Base-by-base conservation (phyloP, 2,113 vertebrate genomes). In the Electrona antarctica region DNA sequence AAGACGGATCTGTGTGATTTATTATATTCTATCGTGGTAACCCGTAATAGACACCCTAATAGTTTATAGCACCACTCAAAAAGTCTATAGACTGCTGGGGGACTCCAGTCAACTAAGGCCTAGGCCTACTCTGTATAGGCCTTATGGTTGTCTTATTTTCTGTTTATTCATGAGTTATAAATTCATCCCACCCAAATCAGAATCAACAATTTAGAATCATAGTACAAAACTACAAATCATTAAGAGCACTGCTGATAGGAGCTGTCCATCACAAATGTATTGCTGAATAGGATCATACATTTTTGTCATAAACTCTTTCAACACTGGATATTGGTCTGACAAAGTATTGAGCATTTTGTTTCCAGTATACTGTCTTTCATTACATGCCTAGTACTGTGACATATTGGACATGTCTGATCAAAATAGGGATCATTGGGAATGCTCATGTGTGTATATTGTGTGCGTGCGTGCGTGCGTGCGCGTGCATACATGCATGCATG, bases 401-500 rank as follows among this genome's bases (percentile, higher is more conserved):
- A 21, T 21, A 21, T 21, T 21, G 21, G 21, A 21, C 21, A 21
- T 21, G 73, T 82, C 71, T 77, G 69, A 81, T 82, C 52, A 73
- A 73, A 87, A 85, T 72, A 59, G 71, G 86, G 85, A 76, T n/a
- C 82, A 86, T n/a, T n/a, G n/a, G n/a, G n/a, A n/a, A n/a, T n/a
- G 33, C 21, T 21, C 21, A 60, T 41, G 47, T 74, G 63, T 74
- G 60, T 73, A 70, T n/a, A 11, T 33, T 55, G 50, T 49, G 51
- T 48, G 61, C 29, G 41, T 65, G 21, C 47, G 50, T 71, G 48
- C 48, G 12, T 55, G 7, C 29, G 55, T 60, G 10, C 48, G 41
- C 8, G 41, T 57, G 41, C 45, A 9, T 29, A 7, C 58, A 29
- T 57, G 11, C 46, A 14, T n/a, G 10, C 41, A 52, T 60, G 54